A percentile compares a stretch with the other conserved stretches of the same genome.
These are phyloP conservation scores for Frankliniella intonsa DNA, from an alignment of 2,888 invertebrate genomes.

Conservation along the genomic window DNA sequence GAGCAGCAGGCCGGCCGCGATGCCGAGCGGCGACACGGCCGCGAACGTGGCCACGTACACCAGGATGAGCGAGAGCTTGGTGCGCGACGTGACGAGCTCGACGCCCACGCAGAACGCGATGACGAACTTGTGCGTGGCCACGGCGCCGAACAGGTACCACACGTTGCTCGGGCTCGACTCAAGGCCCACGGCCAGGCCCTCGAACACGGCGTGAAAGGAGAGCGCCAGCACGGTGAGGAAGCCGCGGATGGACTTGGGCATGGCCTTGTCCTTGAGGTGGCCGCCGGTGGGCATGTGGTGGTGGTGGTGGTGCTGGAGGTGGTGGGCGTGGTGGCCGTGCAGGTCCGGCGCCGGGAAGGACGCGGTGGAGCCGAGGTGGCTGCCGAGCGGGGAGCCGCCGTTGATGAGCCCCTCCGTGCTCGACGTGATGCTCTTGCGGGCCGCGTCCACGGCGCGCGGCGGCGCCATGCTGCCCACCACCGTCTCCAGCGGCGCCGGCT, in stretches of 20 bases:
- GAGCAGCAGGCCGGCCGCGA: conserved; percentile 57
- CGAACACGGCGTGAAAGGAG: conserved; percentile 65
- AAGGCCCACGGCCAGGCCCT: conserved; percentile 73
- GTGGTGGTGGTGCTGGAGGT: conserved; percentile 34
- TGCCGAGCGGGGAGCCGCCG: conserved; percentile 36
- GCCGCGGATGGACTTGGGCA: conserved; percentile 47
- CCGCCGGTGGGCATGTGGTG: conserved; percentile 32
- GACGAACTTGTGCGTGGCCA: conserved; percentile 63
- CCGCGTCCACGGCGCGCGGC: conserved; percentile 32
- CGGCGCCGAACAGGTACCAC: conserved; percentile 61
- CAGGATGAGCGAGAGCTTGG: conserved; percentile 48
- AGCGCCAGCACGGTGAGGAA: conserved; percentile 60
- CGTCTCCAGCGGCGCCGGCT: conserved; percentile 9
- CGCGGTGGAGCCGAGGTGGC: conserved; percentile 34
- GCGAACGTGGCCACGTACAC: conserved; percentile 60
- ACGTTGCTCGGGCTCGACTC: conserved; percentile 59
- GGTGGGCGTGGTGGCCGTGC: conserved; percentile 23
- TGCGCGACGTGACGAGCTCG: conserved; percentile 56
- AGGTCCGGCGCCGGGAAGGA: conserved; percentile 27
- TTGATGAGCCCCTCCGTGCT: conserved; percentile 41
- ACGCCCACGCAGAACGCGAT: conserved; percentile 63
- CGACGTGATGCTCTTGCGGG: conserved; percentile 38
- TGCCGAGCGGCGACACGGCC: conserved; percentile 63
- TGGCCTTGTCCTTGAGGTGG: conserved; percentile 32
- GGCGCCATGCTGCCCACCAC: background rate